These are phyloP conservation scores for Pseudomyrmex gracilis DNA, from an alignment of 1,140 invertebrate species.

Conservation along the genomic window DNA sequence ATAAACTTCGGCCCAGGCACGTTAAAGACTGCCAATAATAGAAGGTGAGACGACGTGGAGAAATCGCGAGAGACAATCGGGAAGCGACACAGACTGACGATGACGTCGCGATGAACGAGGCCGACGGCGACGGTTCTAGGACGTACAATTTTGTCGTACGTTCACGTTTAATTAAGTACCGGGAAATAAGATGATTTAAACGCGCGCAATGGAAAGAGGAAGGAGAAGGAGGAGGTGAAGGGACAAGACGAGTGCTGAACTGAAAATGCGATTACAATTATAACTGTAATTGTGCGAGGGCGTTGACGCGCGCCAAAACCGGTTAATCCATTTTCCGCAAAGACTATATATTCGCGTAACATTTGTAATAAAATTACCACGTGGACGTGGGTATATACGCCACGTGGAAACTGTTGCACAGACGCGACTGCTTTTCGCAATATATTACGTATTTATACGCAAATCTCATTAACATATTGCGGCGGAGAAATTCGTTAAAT, in stretches of 20 bases:
- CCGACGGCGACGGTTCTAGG: background rate
- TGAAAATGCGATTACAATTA: conserved; percentile 53
- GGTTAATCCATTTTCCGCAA: conserved; percentile 52
- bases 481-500: conserved; percentile 28
- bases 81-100: background rate
- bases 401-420: conserved; percentile 10
- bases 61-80: conserved; percentile 34
- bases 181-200: conserved; percentile 6
- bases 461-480: conserved; percentile 25
- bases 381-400: background rate
- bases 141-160: background rate
- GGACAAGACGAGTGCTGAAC: conserved; percentile 18
- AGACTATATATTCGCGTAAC: conserved; percentile 48
- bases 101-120: background rate
- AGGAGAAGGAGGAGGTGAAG: too few species aligned
- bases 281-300: conserved; percentile 30
- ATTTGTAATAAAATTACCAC: conserved; percentile 48
- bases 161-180: conserved; percentile 24
- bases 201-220: background rate
- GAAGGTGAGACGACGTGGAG: background rate
- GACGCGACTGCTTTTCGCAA: background rate
- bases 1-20: conserved; percentile 35
- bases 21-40: conserved; percentile 15
- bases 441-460: background rate
- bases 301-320: conserved; percentile 37